A percentile compares a stretch with the other conserved stretches of the same genome.
These are phyloP conservation scores for Madoqua kirkii DNA, from an alignment of 2,113 vertebrate species.

Conservation along the genomic window DNA sequence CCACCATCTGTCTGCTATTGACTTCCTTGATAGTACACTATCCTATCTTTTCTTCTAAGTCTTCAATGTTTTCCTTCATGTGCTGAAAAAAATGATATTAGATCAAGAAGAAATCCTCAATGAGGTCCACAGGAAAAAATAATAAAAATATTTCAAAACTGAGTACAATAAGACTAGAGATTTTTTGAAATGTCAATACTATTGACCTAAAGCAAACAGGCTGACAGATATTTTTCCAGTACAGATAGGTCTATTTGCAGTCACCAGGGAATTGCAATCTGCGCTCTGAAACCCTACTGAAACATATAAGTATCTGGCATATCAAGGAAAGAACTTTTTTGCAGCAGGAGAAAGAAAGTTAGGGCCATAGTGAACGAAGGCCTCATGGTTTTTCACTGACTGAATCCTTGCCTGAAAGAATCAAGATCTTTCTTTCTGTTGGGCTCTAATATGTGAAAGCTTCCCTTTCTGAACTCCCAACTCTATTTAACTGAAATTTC, in stretches of 20 bases:
- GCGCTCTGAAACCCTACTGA: neutral
- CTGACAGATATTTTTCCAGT: neutral
- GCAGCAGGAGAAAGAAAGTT: neutral
- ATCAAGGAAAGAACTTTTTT: neutral
- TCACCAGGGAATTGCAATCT: neutral
- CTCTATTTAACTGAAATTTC: neutral
- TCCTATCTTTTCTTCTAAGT: neutral
- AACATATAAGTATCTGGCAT: neutral
- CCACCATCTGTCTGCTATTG: neutral
- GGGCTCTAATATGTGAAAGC: neutral
- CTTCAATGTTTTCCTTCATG: neutral
- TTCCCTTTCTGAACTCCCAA: neutral
- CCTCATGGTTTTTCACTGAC: neutral
- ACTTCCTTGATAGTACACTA: neutral
- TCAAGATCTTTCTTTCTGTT: neutral
- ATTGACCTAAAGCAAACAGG: neutral
- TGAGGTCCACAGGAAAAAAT: neutral
- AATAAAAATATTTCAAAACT: neutral
- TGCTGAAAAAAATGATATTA: neutral
- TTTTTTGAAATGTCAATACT: neutral
- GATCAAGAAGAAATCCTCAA: neutral
- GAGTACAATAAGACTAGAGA: neutral
- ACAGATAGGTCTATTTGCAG: neutral
- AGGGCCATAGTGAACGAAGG: neutral
- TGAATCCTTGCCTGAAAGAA: neutral